These are phyloP conservation scores for Microctonus brassicae DNA, from an alignment of 2,888 invertebrate genomes.

Conservation along the genomic window DNA sequence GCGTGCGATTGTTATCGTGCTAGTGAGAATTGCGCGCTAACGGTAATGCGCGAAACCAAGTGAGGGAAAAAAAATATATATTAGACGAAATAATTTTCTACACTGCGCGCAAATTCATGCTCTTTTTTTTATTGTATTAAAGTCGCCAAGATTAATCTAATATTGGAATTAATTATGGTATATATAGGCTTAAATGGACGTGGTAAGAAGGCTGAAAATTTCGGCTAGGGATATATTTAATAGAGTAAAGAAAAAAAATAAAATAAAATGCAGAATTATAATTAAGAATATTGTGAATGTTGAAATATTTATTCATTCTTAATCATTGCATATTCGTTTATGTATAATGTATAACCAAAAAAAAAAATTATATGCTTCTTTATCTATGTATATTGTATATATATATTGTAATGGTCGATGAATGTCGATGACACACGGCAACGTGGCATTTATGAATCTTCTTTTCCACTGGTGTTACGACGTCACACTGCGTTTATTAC, in stretches of 20 bases:
- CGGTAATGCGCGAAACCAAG: slow-evolving; percentile 5
- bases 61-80: background rate
- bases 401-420: background rate
- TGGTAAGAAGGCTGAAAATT: too few species aligned
- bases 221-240: too few species aligned
- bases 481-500: slow-evolving; percentile 31
- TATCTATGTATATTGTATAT: slow-evolving; percentile 25
- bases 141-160: background rate
- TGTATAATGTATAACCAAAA: background rate
- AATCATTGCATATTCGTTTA: too few species aligned
- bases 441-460: slow-evolving; percentile 16
- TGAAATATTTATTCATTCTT: too few species aligned
- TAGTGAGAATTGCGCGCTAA: slow-evolving; percentile 23
- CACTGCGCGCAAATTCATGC: slow-evolving; percentile 31
- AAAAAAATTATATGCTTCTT: background rate
- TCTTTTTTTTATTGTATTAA: too few species aligned
- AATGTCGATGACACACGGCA: slow-evolving; percentile 26
- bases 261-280: too few species aligned
- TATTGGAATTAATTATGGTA: slow-evolving; percentile 8
- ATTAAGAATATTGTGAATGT: too few species aligned
- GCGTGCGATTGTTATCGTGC: slow-evolving; percentile 22
- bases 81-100: background rate
- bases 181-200: too few species aligned
- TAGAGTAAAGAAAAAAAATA: background rate
- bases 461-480: slow-evolving; percentile 11